A percentile compares a stretch with the other conserved stretches of the same genome.
Conservation (phyloP, 1,140 invertebrate species). For the Trachymyrmex cornetzi region DNA sequence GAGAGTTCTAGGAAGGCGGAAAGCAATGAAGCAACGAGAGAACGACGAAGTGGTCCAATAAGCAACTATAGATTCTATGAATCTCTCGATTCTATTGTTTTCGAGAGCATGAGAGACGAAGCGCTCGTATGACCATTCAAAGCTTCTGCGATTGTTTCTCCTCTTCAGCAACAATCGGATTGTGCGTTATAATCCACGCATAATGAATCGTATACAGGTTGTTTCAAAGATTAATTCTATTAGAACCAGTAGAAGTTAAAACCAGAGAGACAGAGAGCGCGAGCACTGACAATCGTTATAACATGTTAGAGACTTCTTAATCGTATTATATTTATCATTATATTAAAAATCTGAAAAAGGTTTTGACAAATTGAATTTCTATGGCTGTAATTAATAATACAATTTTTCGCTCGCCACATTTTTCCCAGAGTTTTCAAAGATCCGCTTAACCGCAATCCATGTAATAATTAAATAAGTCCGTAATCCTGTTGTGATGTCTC, state of each 20-base stretch:
- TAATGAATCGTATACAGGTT: conserved; percentile 4
- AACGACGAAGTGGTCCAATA: conserved; percentile 43
- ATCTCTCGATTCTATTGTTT: conserved; percentile 46
- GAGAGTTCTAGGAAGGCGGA: conserved; percentile 24
- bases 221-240: conserved; percentile 11
- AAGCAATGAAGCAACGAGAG: conserved; percentile 40
- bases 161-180: conserved; percentile 16
- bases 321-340: neutral
- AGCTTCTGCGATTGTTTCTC: conserved; percentile 28
- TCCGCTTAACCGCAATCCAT: conserved; percentile 11
- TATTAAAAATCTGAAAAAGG: neutral
- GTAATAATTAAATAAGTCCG: conserved; percentile 33
- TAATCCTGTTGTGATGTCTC: conserved; percentile 40
- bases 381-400: neutral
- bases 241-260: neutral
- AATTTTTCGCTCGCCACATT: neutral
- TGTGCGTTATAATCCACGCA: conserved; percentile 17
- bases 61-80: conserved; percentile 52
- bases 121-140: conserved; percentile 41
- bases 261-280: neutral
- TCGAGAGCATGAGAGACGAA: conserved; percentile 24
- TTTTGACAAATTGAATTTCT: neutral
- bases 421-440: conserved; percentile 1
- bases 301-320: neutral
- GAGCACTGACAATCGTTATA: neutral